phyloP scores from a whole-genome alignment of 1,140 invertebrate genomes.

The Saccostrea cuccullata region DNA sequence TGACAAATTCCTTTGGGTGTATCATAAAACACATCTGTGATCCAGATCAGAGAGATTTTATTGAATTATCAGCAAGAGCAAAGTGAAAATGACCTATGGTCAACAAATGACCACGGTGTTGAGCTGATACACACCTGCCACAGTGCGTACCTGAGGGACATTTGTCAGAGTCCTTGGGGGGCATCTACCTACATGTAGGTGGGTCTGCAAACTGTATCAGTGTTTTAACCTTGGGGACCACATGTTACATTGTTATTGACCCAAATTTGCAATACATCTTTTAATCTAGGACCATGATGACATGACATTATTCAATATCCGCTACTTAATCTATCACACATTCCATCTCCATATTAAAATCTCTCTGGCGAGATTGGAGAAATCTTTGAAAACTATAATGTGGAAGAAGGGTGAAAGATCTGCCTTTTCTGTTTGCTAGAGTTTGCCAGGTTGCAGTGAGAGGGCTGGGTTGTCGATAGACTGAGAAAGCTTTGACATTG shows the following conservation, averaged over 20 bases:
- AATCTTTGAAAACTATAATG: constrained; percentile 10
- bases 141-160: constrained; percentile 18
- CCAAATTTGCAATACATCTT: constrained; percentile 22
- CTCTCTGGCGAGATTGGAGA: neutral
- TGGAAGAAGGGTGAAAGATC: neutral
- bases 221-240: constrained; percentile 9
- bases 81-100: constrained; percentile 18
- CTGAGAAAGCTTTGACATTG: constrained; percentile 31
- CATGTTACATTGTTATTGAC: constrained; percentile 7
- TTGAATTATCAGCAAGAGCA: constrained; percentile 12
- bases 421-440: neutral
- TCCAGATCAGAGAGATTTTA: constrained; percentile 12
- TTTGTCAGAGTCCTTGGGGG: constrained; percentile 26
- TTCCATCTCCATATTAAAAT: constrained; percentile 5
- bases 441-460: constrained; percentile 28
- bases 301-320: constrained; percentile 37
- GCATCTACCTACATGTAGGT: neutral
- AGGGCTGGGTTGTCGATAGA: constrained; percentile 28
- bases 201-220: constrained; percentile 1
- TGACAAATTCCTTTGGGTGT: constrained; percentile 19
- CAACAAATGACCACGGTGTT: constrained; percentile 6
- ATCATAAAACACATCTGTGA: constrained; percentile 13
- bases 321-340: constrained; percentile 31
- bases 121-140: constrained; percentile 34
- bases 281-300: constrained; percentile 28